These are phyloP conservation scores for Rhinella marina DNA, from an alignment of 2,797 vertebrate species.

Conservation along the genomic window DNA sequence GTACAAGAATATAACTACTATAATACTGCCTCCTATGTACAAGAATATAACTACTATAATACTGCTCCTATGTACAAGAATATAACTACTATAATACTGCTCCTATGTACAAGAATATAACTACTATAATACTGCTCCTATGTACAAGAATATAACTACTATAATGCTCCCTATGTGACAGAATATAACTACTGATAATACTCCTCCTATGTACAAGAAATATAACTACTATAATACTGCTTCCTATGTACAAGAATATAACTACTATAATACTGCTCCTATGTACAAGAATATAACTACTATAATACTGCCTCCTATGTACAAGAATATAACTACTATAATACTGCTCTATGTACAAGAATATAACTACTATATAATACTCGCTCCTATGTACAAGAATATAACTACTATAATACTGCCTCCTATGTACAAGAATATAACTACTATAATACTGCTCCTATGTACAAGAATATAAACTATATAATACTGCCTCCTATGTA, in stretches of 20 bases:
- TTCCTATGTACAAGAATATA: conserved; percentile 1
- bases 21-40: neutral
- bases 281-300: too few relatives aligned
- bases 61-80: neutral
- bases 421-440: neutral
- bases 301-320: neutral
- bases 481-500: neutral
- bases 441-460: neutral
- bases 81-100: neutral
- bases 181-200: conserved; percentile 9
- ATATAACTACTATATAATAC: conserved; percentile 9
- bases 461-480: neutral
- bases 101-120: neutral
- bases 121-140: neutral
- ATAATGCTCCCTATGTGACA: neutral
- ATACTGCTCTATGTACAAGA: neutral
- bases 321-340: neutral
- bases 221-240: neutral
- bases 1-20: neutral
- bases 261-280: neutral
- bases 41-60: too few relatives aligned
- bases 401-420: conserved; percentile 7
- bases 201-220: neutral
- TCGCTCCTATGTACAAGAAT: neutral
- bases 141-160: neutral